Percentiles rank a stretch among this genome's conserved stretches.
These are phyloP conservation scores for Girardinichthys multiradiatus DNA, from an alignment of 2,113 vertebrate species.

Conservation along the genomic window DNA sequence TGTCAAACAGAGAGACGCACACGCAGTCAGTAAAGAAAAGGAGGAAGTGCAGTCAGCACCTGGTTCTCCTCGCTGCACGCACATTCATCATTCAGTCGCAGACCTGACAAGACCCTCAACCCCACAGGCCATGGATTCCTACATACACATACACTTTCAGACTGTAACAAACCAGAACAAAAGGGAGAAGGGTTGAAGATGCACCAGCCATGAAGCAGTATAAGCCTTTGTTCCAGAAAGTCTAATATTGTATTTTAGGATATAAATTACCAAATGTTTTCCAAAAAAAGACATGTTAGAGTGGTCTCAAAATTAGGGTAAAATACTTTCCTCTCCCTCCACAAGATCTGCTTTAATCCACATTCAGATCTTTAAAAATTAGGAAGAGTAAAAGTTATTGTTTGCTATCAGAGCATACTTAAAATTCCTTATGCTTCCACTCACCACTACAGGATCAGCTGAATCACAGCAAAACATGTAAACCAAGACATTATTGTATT, in stretches of 20 bases:
- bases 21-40: constrained; percentile 42
- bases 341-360: too few relatives aligned
- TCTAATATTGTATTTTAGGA: background rate
- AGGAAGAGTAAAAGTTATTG: too few relatives aligned
- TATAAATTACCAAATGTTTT: too few relatives aligned
- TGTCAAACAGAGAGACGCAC: constrained; percentile 13
- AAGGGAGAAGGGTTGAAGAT: constrained; percentile 12
- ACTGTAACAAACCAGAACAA: constrained; percentile 37
- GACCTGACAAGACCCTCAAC: constrained; percentile 69
- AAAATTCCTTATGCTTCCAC: too few relatives aligned
- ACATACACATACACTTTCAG: constrained; percentile 49
- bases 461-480: too few relatives aligned
- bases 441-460: too few relatives aligned
- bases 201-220: constrained; percentile 18
- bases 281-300: too few relatives aligned
- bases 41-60: constrained; percentile 64
- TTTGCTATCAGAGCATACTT: too few relatives aligned
- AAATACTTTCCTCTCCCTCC: too few relatives aligned
- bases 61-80: constrained; percentile 64
- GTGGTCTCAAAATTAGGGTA: too few relatives aligned
- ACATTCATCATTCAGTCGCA: constrained; percentile 78
- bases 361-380: too few relatives aligned
- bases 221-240: background rate
- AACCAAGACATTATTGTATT: too few relatives aligned
- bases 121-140: constrained; percentile 63